These are phyloP conservation scores for Rhagonycha lutea DNA, from an alignment of 2,888 invertebrate species.

Conservation along the genomic window DNA sequence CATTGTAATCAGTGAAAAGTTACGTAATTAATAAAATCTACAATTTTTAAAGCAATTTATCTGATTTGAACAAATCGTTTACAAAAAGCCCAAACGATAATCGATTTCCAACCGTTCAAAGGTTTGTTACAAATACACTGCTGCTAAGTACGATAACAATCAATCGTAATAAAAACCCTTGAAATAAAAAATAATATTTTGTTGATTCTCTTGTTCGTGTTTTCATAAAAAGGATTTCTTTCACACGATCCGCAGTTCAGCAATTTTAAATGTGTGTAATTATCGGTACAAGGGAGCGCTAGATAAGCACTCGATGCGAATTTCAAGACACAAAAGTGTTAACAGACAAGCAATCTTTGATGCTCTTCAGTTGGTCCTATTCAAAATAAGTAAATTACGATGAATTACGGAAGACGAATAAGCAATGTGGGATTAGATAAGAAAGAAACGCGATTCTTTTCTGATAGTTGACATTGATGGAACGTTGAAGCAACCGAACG, in stretches of 20 bases:
- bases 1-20: not conserved
- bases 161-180: not conserved
- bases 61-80: not conserved
- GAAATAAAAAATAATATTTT: not conserved
- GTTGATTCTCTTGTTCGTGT: not conserved
- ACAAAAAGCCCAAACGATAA: not conserved
- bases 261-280: not conserved
- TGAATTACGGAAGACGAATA: not conserved
- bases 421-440: not conserved
- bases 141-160: not conserved
- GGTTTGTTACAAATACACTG: not conserved
- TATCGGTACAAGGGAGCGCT: not conserved
- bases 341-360: not conserved
- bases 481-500: not conserved
- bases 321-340: not conserved
- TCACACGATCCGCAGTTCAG: not conserved
- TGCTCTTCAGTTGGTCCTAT: not conserved
- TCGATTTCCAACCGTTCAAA: not conserved
- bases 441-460: not conserved
- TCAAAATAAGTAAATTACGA: not conserved
- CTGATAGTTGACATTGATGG: not conserved
- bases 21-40: not conserved
- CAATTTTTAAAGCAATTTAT: not conserved
- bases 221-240: not conserved
- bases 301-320: not conserved